Evolutionary conservation across 2,797 vertebrate genomes (phyloP).

Genomic region (Cryptoblepharus egeriae): DNA sequence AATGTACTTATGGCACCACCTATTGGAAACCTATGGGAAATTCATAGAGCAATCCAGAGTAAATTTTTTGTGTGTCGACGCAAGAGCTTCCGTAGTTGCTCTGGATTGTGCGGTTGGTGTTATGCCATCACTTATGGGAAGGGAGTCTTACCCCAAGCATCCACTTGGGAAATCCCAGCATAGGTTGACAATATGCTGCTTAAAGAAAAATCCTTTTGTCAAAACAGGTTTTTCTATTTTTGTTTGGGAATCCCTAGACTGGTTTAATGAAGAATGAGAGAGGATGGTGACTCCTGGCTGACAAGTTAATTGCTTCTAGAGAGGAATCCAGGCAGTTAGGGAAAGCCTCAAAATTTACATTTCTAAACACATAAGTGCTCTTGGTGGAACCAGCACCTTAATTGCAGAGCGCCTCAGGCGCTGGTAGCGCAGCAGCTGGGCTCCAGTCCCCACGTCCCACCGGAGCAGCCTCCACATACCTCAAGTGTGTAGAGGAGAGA

Average conservation of each 20-base stretch:
- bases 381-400: neutral
- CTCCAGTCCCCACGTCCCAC: neutral
- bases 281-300: neutral
- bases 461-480: neutral
- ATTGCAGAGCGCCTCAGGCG: neutral
- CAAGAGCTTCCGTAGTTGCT: too few species aligned
- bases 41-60: too few species aligned
- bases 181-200: too few species aligned
- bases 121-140: too few species aligned
- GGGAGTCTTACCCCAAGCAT: too few species aligned
- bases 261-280: neutral
- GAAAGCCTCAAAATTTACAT: neutral
- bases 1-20: too few species aligned
- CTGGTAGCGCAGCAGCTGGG: neutral
- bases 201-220: too few species aligned
- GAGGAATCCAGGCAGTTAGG: neutral
- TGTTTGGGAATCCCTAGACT: conserved; percentile 6
- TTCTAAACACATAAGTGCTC: conserved; percentile 1
- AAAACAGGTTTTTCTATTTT: neutral
- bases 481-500: neutral
- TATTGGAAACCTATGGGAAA: too few species aligned
- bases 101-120: too few species aligned
- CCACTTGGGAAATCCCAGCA: too few species aligned
- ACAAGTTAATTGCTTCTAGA: conserved; percentile 17
- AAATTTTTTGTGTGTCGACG: too few species aligned